Base-by-base conservation (phyloP, 1,140 invertebrate genomes). In the Drosophila subobscura region DNA sequence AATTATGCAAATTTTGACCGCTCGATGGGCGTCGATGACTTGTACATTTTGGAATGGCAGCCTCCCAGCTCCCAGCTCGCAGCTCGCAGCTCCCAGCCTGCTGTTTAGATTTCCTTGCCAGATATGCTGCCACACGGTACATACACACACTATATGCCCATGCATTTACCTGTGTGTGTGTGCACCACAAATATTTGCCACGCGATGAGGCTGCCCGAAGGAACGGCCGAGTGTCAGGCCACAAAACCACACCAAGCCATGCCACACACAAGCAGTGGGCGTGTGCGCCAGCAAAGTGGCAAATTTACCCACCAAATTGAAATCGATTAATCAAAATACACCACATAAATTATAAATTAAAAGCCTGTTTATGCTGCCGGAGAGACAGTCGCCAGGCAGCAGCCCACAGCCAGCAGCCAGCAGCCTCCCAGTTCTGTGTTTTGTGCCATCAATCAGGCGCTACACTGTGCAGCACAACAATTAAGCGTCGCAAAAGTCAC, bases 341-440 rank as follows among this genome's bases (percentile, higher is more conserved):
- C 70, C 72, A 65, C 83, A 86, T 88, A 81, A 86, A 86, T 86
- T 86, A 86, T 86, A 86, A 78, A 86, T 86, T 86, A 86, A 86
- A 85, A 70, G 73, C 56, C 56, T 74, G 67, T 63, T 80, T 70
- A 70, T 70, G 51, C 52, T 70, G 29, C 63, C 61, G 33, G 16
- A 52, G 42, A 41, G 41, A 40, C 44, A 47, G 14, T 46, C 58
- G 0, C 16, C 16, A 20, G 16, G 16, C 16, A 20, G 16, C 16
- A 20, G 16, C 1, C 16, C 0, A 1, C 16, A 10, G 14, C 4
- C 33, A 20, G 16, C 16, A 20, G 16, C 1, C 16, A 20, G 16
- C 16, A 10, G 14, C 4, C 33, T 10, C 6, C 23, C 16, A 1
- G 10, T 37, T 6, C 7, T 37, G 10, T 12, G 33, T 20, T n/a